Conservation (phyloP, 2,113 vertebrate species). For the Formicarius rufipectus region DNA sequence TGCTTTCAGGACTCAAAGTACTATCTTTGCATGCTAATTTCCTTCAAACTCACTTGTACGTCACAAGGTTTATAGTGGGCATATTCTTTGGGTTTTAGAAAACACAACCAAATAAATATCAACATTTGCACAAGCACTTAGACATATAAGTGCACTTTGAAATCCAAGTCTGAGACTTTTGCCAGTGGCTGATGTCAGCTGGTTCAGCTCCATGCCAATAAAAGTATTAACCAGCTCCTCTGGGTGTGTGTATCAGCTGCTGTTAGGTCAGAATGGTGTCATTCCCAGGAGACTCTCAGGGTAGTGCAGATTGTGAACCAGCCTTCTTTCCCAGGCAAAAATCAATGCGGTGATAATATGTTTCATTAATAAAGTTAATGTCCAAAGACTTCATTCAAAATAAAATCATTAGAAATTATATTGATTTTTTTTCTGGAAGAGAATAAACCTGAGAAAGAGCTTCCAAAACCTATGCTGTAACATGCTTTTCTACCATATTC, state of each 20-base stretch:
- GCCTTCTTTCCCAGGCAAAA: not conserved
- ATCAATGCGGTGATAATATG: rapidly evolving
- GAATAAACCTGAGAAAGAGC: not conserved
- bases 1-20: not conserved
- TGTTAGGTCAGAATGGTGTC: not conserved
- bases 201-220: not conserved
- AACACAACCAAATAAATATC: not conserved
- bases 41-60: not conserved
- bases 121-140: not conserved
- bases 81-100: not conserved
- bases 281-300: not conserved
- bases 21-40: not conserved
- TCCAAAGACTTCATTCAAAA: not conserved
- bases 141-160: not conserved
- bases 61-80: not conserved
- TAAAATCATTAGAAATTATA: not conserved
- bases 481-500: not conserved
- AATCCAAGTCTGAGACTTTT: not conserved
- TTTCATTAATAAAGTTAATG: not conserved
- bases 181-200: not conserved
- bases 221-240: not conserved
- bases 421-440: not conserved
- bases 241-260: not conserved
- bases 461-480: not conserved
- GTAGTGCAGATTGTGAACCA: not conserved